These are phyloP conservation scores for Dicrostonyx torquatus DNA, from an alignment of 2,797 vertebrate genomes.

Conservation along the genomic window DNA sequence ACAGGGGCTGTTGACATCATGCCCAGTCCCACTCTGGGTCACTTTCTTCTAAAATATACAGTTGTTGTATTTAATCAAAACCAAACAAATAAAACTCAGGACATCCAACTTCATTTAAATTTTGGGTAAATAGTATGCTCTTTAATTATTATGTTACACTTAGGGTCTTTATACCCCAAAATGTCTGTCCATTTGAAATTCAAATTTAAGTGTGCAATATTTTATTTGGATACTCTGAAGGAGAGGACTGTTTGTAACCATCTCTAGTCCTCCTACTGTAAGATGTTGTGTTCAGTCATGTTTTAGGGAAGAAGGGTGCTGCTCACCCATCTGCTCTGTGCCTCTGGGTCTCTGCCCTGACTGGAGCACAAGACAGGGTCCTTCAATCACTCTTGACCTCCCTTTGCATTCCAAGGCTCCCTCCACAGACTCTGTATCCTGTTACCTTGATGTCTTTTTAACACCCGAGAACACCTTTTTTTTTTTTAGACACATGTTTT, in stretches of 20 bases:
- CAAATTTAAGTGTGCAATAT: constrained; percentile 7
- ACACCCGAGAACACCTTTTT: constrained; percentile 16
- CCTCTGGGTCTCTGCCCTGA: background rate
- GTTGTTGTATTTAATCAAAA: background rate
- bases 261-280: background rate
- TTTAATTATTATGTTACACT: background rate
- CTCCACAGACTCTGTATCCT: background rate
- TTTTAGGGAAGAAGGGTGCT: background rate
- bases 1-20: background rate
- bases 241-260: background rate
- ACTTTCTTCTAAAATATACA: constrained; percentile 36
- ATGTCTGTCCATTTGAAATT: constrained; percentile 30
- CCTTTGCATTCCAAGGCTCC: background rate
- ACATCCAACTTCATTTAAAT: background rate
- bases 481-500: background rate
- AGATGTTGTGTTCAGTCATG: background rate
- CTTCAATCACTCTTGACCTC: background rate
- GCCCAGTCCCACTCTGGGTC: background rate
- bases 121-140: background rate
- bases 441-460: background rate
- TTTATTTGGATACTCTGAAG: background rate
- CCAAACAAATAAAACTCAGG: background rate
- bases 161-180: background rate
- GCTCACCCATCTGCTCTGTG: background rate
- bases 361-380: background rate